Conservation (phyloP, 1,140 invertebrate species). For the Trichonephila clavipes region DNA sequence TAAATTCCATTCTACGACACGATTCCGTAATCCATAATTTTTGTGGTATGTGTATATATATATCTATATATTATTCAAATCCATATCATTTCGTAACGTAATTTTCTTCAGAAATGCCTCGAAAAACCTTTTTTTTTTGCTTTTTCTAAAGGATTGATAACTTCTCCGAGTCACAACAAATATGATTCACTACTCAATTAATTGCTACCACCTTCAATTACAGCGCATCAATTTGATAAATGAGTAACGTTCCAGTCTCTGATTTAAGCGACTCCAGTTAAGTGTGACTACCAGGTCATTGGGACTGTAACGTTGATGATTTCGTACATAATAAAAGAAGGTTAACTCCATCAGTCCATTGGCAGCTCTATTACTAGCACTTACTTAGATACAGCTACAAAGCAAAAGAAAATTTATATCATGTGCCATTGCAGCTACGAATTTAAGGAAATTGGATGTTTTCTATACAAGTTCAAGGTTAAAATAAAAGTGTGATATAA, state of each 20-base stretch:
- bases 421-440: background rate
- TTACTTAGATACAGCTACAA: slow-evolving; percentile 10
- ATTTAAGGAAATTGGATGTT: slow-evolving; percentile 12
- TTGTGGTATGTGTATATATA: too few relatives aligned
- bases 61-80: too few relatives aligned
- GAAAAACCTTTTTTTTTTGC: too few relatives aligned
- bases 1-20: too few relatives aligned
- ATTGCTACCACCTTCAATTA: background rate
- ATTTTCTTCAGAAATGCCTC: too few relatives aligned
- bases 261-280: slow-evolving; percentile 16
- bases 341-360: background rate
- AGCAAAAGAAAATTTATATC: background rate
- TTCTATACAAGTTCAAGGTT: background rate
- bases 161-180: background rate
- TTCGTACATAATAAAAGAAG: slow-evolving; percentile 50
- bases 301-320: background rate
- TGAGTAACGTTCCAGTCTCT: slow-evolving; percentile 33
- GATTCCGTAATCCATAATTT: too few relatives aligned
- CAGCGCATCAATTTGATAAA: background rate
- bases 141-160: background rate
- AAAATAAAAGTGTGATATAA: background rate
- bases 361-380: slow-evolving; percentile 2
- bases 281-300: slow-evolving; percentile 49
- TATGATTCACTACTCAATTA: background rate
- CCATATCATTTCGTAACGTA: too few relatives aligned